Evolutionary conservation across 2,113 vertebrate species (phyloP).

Genomic region (Pardalotus punctatus): DNA sequence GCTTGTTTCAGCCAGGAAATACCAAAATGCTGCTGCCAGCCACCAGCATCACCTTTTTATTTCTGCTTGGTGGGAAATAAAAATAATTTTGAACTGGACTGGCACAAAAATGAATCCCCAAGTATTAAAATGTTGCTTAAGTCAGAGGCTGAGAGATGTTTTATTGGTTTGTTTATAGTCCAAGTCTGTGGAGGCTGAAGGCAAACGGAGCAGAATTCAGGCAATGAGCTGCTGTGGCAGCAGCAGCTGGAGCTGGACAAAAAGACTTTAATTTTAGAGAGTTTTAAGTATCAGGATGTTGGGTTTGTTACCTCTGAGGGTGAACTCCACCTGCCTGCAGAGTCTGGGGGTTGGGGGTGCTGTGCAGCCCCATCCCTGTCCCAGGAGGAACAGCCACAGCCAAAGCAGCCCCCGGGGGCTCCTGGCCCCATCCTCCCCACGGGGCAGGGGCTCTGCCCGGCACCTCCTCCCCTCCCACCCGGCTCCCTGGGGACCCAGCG

Average conservation of each 20-base stretch:
- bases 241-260: neutral
- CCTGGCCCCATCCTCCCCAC: accelerated
- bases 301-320: neutral
- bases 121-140: neutral
- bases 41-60: neutral
- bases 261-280: accelerated
- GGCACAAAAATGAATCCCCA: neutral
- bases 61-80: neutral
- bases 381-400: neutral
- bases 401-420: too few relatives aligned
- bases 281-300: neutral
- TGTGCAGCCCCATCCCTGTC: neutral
- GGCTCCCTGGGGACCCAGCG: accelerated
- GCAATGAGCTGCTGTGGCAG: neutral
- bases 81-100: neutral
- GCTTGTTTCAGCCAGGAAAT: accelerated
- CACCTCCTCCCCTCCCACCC: accelerated
- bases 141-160: neutral
- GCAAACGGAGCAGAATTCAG: neutral
- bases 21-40: neutral
- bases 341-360: neutral
- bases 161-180: neutral
- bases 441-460: neutral
- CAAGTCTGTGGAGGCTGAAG: neutral
- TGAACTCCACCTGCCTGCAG: neutral